phyloP scores from a whole-genome alignment of 2,113 vertebrate species.

The Nycticebus coucang region DNA sequence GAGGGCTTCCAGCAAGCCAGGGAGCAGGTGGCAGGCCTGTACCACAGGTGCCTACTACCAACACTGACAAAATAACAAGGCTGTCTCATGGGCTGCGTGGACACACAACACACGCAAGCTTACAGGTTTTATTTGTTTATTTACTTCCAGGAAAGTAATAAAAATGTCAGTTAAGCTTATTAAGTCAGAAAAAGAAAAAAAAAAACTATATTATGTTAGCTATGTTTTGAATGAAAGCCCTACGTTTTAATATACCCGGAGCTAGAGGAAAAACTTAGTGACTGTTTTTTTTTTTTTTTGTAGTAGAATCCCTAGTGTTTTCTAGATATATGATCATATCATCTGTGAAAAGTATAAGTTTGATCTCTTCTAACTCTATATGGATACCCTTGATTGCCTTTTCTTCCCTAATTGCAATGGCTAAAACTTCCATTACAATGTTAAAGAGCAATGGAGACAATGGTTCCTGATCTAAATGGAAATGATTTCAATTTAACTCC shows the following conservation, averaged over 20 bases:
- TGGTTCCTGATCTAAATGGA: too few species aligned
- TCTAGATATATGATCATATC: too few species aligned
- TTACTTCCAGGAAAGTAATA: neutral
- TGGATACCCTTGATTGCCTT: too few species aligned
- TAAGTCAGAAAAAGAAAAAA: slow-evolving; percentile 12
- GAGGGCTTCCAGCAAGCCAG: neutral
- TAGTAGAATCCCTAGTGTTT: too few species aligned
- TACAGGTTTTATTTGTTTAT: neutral
- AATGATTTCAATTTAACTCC: too few species aligned
- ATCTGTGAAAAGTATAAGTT: too few species aligned
- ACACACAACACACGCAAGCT: fast-evolving
- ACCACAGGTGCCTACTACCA: fast-evolving
- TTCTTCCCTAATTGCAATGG: too few species aligned
- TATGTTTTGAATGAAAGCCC: neutral
- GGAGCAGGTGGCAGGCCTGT: neutral
- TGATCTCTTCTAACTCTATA: too few species aligned
- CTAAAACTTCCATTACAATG: too few species aligned
- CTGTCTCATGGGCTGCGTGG: neutral
- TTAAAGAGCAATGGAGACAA: too few species aligned
- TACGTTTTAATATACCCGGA: neutral
- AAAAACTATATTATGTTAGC: neutral
- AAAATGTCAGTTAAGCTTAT: neutral
- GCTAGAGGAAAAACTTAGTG: neutral
- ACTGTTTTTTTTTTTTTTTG: too few species aligned
- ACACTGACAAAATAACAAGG: neutral